These are phyloP conservation scores for Pionites leucogaster DNA, from an alignment of 2,113 vertebrate species.

Conservation along the genomic window DNA sequence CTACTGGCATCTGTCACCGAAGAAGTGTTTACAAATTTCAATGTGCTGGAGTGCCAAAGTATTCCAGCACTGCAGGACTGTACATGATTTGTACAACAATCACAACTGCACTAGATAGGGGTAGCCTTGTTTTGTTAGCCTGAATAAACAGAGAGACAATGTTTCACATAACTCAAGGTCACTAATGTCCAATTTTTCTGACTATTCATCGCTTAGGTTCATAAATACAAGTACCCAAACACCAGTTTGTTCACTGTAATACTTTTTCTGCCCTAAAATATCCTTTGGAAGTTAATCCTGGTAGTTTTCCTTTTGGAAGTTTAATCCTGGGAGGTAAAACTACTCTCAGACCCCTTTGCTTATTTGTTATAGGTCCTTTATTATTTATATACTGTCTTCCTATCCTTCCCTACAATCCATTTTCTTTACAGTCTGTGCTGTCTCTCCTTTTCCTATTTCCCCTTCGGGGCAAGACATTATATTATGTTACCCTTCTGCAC, in stretches of 20 bases:
- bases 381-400: background rate
- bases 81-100: slow-evolving; percentile 31
- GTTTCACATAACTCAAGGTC: slow-evolving; percentile 43
- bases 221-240: background rate
- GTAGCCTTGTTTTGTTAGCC: slow-evolving; percentile 10
- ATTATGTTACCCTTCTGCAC: background rate
- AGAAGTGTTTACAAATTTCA: slow-evolving; percentile 60
- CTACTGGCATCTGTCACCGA: slow-evolving; percentile 57
- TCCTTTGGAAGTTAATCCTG: background rate
- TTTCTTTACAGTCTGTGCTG: background rate
- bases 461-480: background rate
- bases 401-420: background rate
- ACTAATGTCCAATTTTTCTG: background rate
- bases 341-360: background rate
- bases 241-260: background rate
- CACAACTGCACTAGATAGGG: background rate
- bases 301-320: background rate
- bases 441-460: background rate
- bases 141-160: slow-evolving; percentile 49
- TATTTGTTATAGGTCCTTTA: background rate
- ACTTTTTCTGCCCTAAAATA: background rate
- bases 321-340: background rate
- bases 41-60: slow-evolving; percentile 21
- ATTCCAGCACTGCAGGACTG: background rate
- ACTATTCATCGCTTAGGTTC: background rate